Evolutionary conservation across 2,797 vertebrate genomes (phyloP).

Genomic region (Acipenser oxyrinchus): DNA sequence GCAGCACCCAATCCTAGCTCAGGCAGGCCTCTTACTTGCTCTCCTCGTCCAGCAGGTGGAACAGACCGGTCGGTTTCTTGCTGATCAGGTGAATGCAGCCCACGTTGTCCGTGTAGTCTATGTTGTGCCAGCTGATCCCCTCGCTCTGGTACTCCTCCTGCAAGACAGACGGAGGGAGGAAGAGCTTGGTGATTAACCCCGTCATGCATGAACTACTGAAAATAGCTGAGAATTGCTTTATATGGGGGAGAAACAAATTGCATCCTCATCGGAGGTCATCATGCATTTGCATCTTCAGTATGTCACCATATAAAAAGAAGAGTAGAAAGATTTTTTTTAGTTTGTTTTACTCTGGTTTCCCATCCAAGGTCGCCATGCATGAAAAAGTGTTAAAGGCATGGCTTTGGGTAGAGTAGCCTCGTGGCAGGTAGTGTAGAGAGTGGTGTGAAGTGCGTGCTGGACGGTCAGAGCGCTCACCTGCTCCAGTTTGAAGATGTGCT

Average conservation of each 20-base stretch:
- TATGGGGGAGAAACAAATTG: not conserved
- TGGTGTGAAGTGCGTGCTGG: too few relatives aligned
- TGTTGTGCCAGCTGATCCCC: slow-evolving; percentile 82
- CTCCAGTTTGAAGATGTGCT: slow-evolving; percentile 80
- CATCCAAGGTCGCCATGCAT: too few relatives aligned
- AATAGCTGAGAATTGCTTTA: not conserved
- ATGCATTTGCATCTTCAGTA: too few relatives aligned
- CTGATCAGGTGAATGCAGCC: slow-evolving; percentile 85
- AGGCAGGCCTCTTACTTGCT: slow-evolving; percentile 66
- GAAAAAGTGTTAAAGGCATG: too few relatives aligned
- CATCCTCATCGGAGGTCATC: too few relatives aligned
- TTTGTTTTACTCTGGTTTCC: too few relatives aligned
- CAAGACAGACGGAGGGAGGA: slow-evolving; percentile 6
- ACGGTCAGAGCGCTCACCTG: slow-evolving; percentile 58
- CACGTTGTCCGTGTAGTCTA: slow-evolving; percentile 79
- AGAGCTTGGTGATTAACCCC: not conserved
- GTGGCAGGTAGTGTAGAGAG: too few relatives aligned
- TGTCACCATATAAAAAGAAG: too few relatives aligned
- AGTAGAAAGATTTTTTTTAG: too few relatives aligned
- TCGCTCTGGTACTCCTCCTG: slow-evolving; percentile 86
- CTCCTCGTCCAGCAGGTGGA: slow-evolving; percentile 81
- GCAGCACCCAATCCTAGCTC: not conserved
- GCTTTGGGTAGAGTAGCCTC: too few relatives aligned
- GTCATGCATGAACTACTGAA: not conserved
- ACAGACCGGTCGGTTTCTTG: slow-evolving; percentile 76